Evolutionary conservation across 2,888 invertebrate species (phyloP).

Genomic region (Alentia gelatinosa): DNA sequence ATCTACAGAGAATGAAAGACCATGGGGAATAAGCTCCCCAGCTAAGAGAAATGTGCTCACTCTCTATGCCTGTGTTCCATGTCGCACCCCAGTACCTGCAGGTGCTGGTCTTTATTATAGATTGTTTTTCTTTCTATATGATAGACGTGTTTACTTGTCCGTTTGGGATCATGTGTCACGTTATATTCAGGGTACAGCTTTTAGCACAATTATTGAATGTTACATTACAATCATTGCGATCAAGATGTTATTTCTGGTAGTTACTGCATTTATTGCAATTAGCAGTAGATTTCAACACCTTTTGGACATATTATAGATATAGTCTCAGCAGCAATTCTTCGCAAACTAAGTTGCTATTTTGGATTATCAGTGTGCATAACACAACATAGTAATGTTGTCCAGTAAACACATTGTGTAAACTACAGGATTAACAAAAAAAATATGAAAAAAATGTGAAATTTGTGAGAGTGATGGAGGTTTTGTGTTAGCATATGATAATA

Average conservation of each 20-base stretch:
- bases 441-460: neutral
- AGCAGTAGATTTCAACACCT: too few relatives aligned
- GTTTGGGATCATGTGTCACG: neutral
- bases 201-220: neutral
- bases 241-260: too few relatives aligned
- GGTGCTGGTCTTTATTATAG: neutral
- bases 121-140: neutral
- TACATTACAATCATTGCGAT: too few relatives aligned
- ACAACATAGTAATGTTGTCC: neutral
- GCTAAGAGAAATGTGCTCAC: neutral
- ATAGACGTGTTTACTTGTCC: neutral
- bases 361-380: neutral
- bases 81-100: neutral
- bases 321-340: too few relatives aligned
- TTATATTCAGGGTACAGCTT: neutral
- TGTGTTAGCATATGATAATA: neutral
- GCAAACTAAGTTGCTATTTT: neutral
- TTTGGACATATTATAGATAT: too few relatives aligned
- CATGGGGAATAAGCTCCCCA: too few relatives aligned
- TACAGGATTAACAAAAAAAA: neutral
- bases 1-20: too few relatives aligned
- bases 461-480: neutral
- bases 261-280: too few relatives aligned
- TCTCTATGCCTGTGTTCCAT: neutral
- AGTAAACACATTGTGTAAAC: constrained; percentile 21